Evolutionary conservation across 2,888 invertebrate species (phyloP), one percentile per base, ranked within the genome.

Genomic region (Ctenicera cuprea): DNA sequence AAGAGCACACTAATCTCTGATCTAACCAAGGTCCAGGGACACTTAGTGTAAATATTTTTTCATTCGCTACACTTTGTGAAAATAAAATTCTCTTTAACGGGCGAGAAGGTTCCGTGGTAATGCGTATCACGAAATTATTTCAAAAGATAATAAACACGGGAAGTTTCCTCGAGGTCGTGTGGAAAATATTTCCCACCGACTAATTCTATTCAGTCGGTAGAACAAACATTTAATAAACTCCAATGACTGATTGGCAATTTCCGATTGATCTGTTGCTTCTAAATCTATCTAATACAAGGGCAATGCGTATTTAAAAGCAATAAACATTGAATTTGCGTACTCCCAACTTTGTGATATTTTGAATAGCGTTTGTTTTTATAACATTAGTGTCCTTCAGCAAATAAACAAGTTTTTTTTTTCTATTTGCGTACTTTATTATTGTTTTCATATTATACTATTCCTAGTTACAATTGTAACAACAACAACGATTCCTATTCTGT

Each of bases 21-120:
- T 18, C 73, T 69, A 69, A 67, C 48, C 69, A 73, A 73, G 57
- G 73, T 69, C 73, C 73, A 73, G 64, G 73, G 73, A 54, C 73
- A 50, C 45, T 64, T 65, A 48, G 50, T 64, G 69, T 64, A 64
- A 69, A 73, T 63, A 69, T 69, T 73, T 64, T 73, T 69, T 65
- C 38, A 41, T 16, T 38, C 38, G 38, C 8, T 37, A 33, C 3
- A 30, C 30, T 37, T 57, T 20, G 41, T 16, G 38, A 59, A 59
- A 59, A 59, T 59, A 59, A 37, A n/a, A 7, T 37, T 16, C 33
- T 3, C 9, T 50, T 16, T 16, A 18, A 45, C 18, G 18, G 18
- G 7, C 14, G 45, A 45, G 30, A 14, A 54, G 54, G 54, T 54
- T 8, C 54, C 59, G 59, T 16, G 14, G 14, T 33, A 14, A 30